phyloP scores from a whole-genome alignment of 2,888 invertebrate species.

The Taphrorychus bicolor region DNA sequence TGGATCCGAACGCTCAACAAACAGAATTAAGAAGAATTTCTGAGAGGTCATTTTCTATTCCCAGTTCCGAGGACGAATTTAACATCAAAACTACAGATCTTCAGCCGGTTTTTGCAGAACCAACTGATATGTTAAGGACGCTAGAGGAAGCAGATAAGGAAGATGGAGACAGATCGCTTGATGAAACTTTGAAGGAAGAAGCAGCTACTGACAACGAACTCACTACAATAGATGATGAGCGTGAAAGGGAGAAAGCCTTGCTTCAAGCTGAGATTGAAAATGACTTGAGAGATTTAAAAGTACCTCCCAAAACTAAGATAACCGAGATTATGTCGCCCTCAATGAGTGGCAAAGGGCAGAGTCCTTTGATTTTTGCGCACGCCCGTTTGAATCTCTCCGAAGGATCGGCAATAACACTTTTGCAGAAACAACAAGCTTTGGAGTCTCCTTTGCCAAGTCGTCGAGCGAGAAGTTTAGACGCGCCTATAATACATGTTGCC shows the following conservation, averaged over 20 bases:
- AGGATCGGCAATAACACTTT: conserved; percentile 77
- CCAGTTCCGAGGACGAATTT: conserved; percentile 78
- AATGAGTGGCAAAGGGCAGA: conserved; percentile 75
- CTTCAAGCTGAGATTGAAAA: conserved; percentile 57
- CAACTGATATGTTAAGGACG: conserved; percentile 49
- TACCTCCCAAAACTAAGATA: conserved; percentile 63
- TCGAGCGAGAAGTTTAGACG: conserved; percentile 83
- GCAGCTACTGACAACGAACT: conserved; percentile 45
- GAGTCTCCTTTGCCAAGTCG: conserved; percentile 78
- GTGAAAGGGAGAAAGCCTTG: conserved; percentile 54
- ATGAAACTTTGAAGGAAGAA: conserved; percentile 54
- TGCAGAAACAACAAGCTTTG: conserved; percentile 79
- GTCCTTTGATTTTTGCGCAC: conserved; percentile 80
- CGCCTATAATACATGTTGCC: conserved; percentile 81
- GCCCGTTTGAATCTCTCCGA: conserved; percentile 83
- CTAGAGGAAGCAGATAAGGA: conserved; percentile 53
- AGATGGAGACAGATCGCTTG: conserved; percentile 54
- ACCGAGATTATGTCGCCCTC: conserved; percentile 75
- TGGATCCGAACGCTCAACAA: conserved; percentile 69
- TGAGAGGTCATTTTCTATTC: conserved; percentile 77
- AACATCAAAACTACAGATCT: conserved; percentile 66
- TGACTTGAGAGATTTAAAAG: conserved; percentile 56
- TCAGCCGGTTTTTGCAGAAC: conserved; percentile 57
- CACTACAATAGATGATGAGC: conserved; percentile 49
- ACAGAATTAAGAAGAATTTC: conserved; percentile 72